Evolutionary conservation across 2,888 invertebrate species (phyloP), one percentile per base, ranked within the genome.

Genomic region (Thysanoteuthis rhombus): DNA sequence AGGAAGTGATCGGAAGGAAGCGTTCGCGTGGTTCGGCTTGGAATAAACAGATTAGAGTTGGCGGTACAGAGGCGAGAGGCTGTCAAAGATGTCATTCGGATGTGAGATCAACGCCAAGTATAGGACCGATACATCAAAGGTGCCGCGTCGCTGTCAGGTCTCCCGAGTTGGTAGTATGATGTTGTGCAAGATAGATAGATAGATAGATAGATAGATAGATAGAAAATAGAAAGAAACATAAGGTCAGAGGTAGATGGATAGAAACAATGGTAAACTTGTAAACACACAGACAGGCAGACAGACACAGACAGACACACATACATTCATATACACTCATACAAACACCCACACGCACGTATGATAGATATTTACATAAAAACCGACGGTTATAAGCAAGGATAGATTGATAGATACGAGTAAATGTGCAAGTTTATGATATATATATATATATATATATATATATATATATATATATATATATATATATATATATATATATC

Each of bases 11-110:
- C n/a, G 75, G 36, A 75, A n/a, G n/a, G n/a, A n/a, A 75, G 75
- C n/a, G 12, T n/a, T 75, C 75, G 75, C n/a, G 75, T 36, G 36
- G 75, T 75, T 75, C 75, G 75, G n/a, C 75, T 75, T 75, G n/a
- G n/a, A 75, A 75, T 75, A 75, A 75, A 75, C 75, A 75, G 75
- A 75, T 75, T 75, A 75, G 75, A n/a, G 75, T 36, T 75, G 75
- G 75, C 75, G 75, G 75, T 75, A 75, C n/a, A 75, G 75, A 75
- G 75, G 75, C 75, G 75, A 75, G 75, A 75, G 75, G 75, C 75
- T 75, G 75, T 75, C 75, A 75, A 75, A 75, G 75, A n/a, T 75
- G 75, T 75, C 75, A 75, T 36, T 75, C 75, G 75, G 75, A 75
- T 75, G 75, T 36, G n/a, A 75, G 75, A 75, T 75, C 75, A 75